Conservation (phyloP, 2,797 vertebrate species). For the Silurus lanzhouensis region DNA sequence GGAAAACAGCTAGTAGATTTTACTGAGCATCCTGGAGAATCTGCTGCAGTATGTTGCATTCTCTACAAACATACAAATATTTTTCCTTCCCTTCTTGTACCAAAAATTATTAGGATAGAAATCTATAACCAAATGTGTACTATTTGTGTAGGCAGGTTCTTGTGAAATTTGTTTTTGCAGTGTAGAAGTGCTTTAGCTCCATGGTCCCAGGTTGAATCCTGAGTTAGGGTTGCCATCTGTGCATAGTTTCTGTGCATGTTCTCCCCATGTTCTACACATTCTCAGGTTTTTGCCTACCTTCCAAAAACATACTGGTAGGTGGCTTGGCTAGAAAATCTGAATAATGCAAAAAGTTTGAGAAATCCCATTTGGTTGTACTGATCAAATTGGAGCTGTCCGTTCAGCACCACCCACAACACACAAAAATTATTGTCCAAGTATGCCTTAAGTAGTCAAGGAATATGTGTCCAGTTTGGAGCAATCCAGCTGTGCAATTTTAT, state of each 20-base stretch:
- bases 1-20: too few relatives aligned
- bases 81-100: too few relatives aligned
- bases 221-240: not conserved
- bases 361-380: not conserved
- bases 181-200: not conserved
- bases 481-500: too few relatives aligned
- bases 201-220: not conserved
- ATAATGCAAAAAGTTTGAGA: not conserved
- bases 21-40: too few relatives aligned
- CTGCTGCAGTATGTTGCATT: too few relatives aligned
- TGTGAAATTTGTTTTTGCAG: not conserved
- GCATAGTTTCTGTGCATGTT: not conserved
- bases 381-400: conserved; percentile 52
- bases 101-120: too few relatives aligned
- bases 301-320: not conserved
- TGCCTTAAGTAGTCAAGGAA: too few relatives aligned
- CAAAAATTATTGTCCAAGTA: too few relatives aligned
- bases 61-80: too few relatives aligned
- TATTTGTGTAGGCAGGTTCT: too few relatives aligned
- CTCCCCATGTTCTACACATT: not conserved
- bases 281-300: not conserved
- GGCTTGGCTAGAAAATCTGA: not conserved
- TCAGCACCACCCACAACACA: conserved; percentile 53
- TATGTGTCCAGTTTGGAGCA: too few relatives aligned
- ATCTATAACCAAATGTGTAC: too few relatives aligned